Evolutionary conservation across 35 echinoderm and acorn worm species (phyloP), one percentile per base, ranked within the genome.

Genomic region (Lytechinus pictus): DNA sequence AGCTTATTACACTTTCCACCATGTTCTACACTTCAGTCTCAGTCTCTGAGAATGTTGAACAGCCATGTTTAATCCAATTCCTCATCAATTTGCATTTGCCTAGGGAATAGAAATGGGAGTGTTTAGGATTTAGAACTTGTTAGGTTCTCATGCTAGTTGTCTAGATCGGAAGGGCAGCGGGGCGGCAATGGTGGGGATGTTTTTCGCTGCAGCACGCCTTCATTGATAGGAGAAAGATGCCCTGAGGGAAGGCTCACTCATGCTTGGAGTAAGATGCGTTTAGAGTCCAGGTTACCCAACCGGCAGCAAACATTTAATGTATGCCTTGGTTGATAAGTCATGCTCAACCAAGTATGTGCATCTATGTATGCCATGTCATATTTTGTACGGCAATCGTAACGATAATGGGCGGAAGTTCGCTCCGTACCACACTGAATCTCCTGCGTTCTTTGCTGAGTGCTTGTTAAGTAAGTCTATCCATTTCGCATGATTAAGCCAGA

Each of bases 171-270:
- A 13, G 66, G 66, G 5, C 24, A 24, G 61, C 61, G 8, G 66
- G 66, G 14, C 14, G 66, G 66, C 66, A 79, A 16, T 24, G 16
- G 16, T 79, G n/a, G 19, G 19, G 19, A 79, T 79, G 66, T 79
- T 79, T 79, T 14, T 79, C 14, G 66, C 66, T 14, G 88, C 88
- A 28, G 88, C 9, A 52, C 88, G 4, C 88, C 52, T 90, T 54
- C 88, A 52, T 90, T 90, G 88, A 90, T 90, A 44, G 88, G 88
- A 90, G 88, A 90, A 27, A 90, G 52, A 90, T 90, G 88, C 88
- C 88, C 88, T 52, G 27, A 54, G 66, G 88, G 88, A 14, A 90
- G 52, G 88, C 88, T 44, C 28, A 44, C 29, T 90, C 88, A 44
- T 52, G 88, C 88, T 54, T 54, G 52, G 88, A 52, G 88, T 90